phyloP scores from a whole-genome alignment of 2,113 vertebrate genomes.

The Meleagris gallopavo region DNA sequence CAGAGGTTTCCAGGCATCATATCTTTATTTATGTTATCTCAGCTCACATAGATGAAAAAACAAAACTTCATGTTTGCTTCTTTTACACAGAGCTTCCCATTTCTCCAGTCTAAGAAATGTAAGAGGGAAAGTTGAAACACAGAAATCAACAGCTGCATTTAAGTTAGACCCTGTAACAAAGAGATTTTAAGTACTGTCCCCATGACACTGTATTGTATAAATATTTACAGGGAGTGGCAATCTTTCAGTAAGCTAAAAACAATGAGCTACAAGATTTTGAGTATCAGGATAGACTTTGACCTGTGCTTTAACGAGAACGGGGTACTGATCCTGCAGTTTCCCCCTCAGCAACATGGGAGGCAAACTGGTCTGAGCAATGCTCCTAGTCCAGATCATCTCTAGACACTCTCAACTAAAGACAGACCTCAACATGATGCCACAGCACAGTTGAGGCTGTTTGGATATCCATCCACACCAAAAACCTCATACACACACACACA shows the following conservation, averaged over 20 bases:
- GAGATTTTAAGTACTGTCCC: background rate
- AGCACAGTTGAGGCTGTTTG: background rate
- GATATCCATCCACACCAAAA: background rate
- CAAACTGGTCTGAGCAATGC: background rate
- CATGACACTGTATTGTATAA: slow-evolving; percentile 6
- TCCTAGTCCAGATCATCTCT: background rate
- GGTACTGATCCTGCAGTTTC: background rate
- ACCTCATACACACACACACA: background rate
- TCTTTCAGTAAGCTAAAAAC: background rate
- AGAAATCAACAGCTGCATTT: background rate
- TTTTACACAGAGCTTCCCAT: background rate
- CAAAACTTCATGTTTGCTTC: background rate
- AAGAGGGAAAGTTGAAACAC: background rate
- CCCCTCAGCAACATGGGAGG: background rate
- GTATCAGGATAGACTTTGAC: slow-evolving; percentile 45
- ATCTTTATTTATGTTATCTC: background rate
- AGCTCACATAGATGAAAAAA: background rate
- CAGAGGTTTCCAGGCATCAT: background rate
- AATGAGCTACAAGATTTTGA: slow-evolving; percentile 1
- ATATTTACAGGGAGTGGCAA: slow-evolving; percentile 59
- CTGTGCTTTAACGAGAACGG: background rate
- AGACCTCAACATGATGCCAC: background rate
- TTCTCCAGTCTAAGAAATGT: background rate
- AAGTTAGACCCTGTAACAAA: background rate
- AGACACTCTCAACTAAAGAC: background rate